Conservation (phyloP, 2,888 invertebrate genomes). For the Onchidella celtica region DNA sequence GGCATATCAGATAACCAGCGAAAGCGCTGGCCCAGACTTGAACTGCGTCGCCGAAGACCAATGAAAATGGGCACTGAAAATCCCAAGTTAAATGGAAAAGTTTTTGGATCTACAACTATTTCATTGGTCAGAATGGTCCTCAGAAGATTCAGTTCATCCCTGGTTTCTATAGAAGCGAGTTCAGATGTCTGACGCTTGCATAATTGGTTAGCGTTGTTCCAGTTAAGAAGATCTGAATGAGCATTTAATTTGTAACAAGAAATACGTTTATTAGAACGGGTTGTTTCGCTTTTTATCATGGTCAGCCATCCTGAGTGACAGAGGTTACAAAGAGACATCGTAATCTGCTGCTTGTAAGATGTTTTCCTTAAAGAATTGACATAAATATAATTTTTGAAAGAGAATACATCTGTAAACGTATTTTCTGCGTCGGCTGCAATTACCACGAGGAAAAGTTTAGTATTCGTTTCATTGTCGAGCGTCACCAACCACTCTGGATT, state of each 20-base stretch:
- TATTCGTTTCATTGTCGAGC: too few species aligned
- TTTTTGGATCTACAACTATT: background rate
- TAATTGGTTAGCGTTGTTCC: background rate
- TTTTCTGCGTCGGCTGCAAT: too few species aligned
- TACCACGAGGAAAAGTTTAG: too few species aligned
- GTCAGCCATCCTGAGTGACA: too few species aligned
- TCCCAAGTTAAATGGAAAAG: background rate
- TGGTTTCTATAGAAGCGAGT: background rate
- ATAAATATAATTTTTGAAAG: too few species aligned
- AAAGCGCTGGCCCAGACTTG: slow-evolving; percentile 24
- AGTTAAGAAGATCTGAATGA: background rate
- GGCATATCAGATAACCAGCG: slow-evolving; percentile 23
- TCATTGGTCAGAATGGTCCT: background rate
- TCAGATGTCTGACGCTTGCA: background rate
- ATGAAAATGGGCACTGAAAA: slow-evolving; percentile 4
- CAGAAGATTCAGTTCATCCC: background rate
- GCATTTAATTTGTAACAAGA: slow-evolving; percentile 2
- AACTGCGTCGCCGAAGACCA: slow-evolving; percentile 4
- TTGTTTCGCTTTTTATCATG: too few species aligned
- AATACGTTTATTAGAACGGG: too few species aligned
- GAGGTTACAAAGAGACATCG: too few species aligned
- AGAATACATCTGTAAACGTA: too few species aligned
- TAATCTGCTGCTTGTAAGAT: too few species aligned
- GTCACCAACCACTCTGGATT: too few species aligned
- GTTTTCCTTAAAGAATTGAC: too few species aligned